A percentile compares a stretch with the other conserved stretches of the same genome.
These are phyloP conservation scores for Microplitis manilae DNA, from an alignment of 2,888 invertebrate species.

Conservation along the genomic window DNA sequence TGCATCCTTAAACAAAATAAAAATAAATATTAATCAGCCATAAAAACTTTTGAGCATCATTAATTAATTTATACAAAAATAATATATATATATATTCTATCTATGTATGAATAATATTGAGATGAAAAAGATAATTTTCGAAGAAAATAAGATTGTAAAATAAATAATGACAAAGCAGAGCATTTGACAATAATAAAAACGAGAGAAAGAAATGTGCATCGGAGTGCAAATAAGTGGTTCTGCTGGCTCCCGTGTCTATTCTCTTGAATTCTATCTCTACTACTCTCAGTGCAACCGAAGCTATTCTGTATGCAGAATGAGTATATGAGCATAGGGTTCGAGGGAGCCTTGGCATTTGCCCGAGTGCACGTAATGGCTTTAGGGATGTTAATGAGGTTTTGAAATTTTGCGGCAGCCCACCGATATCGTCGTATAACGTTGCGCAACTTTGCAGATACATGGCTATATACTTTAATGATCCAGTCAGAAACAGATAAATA, in stretches of 20 bases:
- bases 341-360: slow-evolving; percentile 26
- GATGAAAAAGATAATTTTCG: not conserved
- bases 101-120: not conserved
- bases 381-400: slow-evolving; percentile 33
- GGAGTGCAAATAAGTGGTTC: not conserved
- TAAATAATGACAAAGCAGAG: not conserved
- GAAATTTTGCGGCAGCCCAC: slow-evolving; percentile 8
- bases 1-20: slow-evolving; percentile 59
- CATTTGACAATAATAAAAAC: not conserved
- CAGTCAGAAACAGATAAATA: not conserved
- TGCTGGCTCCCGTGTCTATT: not conserved
- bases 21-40: not conserved
- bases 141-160: not conserved
- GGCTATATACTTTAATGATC: not conserved
- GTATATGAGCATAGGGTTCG: slow-evolving; percentile 1
- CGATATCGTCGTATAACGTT: slow-evolving; percentile 26
- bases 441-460: slow-evolving; percentile 9
- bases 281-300: not conserved
- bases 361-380: slow-evolving; percentile 27
- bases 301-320: slow-evolving; percentile 26
- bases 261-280: not conserved
- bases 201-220: not conserved
- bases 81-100: too few species aligned
- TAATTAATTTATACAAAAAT: not conserved
- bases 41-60: not conserved